phyloP scores from a whole-genome alignment of 2,888 invertebrate species.

The Folsomia candida region DNA sequence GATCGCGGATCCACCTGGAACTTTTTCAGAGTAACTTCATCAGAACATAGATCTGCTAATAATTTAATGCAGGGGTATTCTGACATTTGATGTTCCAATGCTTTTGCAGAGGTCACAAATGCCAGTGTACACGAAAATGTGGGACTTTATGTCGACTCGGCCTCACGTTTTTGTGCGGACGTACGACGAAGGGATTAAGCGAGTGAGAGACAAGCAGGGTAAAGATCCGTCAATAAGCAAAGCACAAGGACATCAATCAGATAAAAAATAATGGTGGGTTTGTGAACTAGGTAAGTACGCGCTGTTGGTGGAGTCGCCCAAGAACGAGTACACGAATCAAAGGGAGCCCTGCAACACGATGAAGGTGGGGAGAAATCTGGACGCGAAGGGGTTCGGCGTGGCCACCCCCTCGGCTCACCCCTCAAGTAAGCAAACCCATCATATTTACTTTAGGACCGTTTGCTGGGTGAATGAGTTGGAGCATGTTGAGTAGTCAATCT shows the following conservation, averaged over 20 bases:
- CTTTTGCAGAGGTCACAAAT: constrained; percentile 73
- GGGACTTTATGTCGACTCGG: constrained; percentile 84
- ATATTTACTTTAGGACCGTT: too few relatives aligned
- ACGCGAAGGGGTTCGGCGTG: constrained; percentile 69
- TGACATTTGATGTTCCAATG: neutral
- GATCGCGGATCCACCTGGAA: constrained; percentile 78
- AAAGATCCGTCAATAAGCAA: too few relatives aligned
- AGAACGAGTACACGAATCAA: constrained; percentile 80
- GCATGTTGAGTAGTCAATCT: too few relatives aligned
- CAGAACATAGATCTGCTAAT: too few relatives aligned
- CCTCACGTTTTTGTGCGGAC: constrained; percentile 77
- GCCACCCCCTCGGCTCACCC: constrained; percentile 87
- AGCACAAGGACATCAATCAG: too few relatives aligned
- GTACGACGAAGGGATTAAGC: constrained; percentile 76
- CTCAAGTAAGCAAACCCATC: constrained; percentile 72
- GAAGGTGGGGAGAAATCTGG: constrained; percentile 61
- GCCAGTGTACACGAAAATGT: constrained; percentile 84
- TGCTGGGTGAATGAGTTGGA: too few relatives aligned
- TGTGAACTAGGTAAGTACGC: constrained; percentile 63
- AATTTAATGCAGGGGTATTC: too few relatives aligned
- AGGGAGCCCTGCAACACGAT: constrained; percentile 91
- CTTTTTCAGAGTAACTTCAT: constrained; percentile 70
- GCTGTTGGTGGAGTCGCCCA: constrained; percentile 67
- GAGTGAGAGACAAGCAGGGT: constrained; percentile 75
- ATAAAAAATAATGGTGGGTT: too few relatives aligned